Percentiles rank a stretch among this genome's conserved stretches.
These are phyloP conservation scores for Nesidiocoris tenuis DNA, from an alignment of 2,888 invertebrate genomes.

Conservation along the genomic window DNA sequence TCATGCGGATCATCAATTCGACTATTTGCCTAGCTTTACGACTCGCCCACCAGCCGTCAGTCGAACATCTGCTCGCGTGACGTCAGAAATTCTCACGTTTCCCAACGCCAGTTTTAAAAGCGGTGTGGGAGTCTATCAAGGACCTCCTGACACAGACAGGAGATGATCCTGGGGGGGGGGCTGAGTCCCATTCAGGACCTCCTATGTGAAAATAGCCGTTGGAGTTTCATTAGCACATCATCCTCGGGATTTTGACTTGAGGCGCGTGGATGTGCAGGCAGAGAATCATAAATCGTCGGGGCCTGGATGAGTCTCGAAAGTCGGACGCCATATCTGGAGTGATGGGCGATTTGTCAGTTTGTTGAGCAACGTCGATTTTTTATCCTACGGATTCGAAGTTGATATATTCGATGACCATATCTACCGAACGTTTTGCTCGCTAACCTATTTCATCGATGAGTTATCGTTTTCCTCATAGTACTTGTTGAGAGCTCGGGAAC, in stretches of 20 bases:
- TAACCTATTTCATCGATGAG: too few species aligned
- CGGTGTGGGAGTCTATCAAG: slow-evolving; percentile 20
- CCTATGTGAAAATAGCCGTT: not conserved
- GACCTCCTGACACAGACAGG: not conserved
- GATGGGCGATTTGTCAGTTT: not conserved
- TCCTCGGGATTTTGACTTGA: not conserved
- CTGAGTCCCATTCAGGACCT: slow-evolving; percentile 11
- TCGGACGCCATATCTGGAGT: not conserved
- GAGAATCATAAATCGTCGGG: not conserved
- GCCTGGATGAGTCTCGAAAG: not conserved
- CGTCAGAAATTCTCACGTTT: slow-evolving; percentile 29
- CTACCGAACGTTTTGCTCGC: too few species aligned
- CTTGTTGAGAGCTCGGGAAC: too few species aligned
- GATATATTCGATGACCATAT: not conserved
- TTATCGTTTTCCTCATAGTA: too few species aligned
- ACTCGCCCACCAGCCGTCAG: too few species aligned
- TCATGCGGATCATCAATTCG: too few species aligned
- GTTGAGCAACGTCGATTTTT: not conserved
- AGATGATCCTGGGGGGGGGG: slow-evolving; percentile 3
- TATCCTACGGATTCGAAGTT: not conserved
- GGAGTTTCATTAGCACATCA: slow-evolving; percentile 16
- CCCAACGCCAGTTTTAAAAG: not conserved
- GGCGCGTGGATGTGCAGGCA: not conserved
- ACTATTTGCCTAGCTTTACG: too few species aligned
- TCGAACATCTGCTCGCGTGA: slow-evolving; percentile 21